These are phyloP conservation scores for Xiphophorus couchianus DNA, from an alignment of 2,113 vertebrate species.

Conservation along the genomic window DNA sequence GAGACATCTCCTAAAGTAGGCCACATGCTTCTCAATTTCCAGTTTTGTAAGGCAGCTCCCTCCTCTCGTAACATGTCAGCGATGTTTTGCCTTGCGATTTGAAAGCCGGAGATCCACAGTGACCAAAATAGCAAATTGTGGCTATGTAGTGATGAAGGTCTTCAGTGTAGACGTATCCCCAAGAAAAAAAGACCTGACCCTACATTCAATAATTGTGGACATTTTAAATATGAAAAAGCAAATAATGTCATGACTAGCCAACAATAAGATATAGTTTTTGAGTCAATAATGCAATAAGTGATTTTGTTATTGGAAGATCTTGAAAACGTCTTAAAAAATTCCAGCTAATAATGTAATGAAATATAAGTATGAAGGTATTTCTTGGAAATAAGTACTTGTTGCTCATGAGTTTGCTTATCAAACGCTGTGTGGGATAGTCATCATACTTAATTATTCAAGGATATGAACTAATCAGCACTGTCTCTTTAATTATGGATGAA, in stretches of 20 bases:
- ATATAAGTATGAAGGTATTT: no score
- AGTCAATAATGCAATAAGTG: neutral
- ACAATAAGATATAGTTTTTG: neutral
- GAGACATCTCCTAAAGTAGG: slow-evolving; percentile 40
- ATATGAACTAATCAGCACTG: no score
- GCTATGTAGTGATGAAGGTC: neutral
- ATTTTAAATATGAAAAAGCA: neutral
- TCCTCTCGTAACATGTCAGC: slow-evolving; percentile 1
- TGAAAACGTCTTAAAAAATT: neutral
- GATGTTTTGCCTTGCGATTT: neutral
- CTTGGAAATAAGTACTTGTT: no score
- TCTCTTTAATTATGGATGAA: neutral
- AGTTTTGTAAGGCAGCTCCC: slow-evolving; percentile 4
- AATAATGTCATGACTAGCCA: neutral
- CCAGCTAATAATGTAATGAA: no score
- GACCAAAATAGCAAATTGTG: neutral
- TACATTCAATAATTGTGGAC: neutral
- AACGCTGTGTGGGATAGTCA: neutral
- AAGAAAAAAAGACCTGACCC: no score
- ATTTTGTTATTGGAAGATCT: neutral
- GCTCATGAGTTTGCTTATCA: neutral
- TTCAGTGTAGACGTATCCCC: neutral
- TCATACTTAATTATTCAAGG: neutral
- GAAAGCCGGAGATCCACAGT: neutral
- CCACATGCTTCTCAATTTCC: slow-evolving; percentile 12